phyloP scores from a whole-genome alignment of 2,113 vertebrate species.

The Epinephelus fuscoguttatus region DNA sequence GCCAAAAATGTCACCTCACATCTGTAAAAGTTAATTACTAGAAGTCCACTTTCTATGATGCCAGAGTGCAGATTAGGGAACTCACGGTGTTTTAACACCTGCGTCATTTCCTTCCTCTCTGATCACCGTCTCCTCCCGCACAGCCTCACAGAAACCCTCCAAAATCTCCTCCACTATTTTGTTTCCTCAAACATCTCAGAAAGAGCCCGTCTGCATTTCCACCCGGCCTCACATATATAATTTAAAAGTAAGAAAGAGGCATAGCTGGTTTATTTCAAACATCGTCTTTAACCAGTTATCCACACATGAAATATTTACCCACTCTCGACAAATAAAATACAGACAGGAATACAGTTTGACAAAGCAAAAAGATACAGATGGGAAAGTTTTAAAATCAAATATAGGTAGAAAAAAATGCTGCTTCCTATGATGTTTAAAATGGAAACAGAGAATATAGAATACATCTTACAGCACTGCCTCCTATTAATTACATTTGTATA shows the following conservation, averaged over 20 bases:
- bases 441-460: no score
- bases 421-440: neutral
- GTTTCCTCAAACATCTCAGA: neutral
- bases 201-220: neutral
- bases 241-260: neutral
- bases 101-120: constrained; percentile 8
- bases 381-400: neutral
- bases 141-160: neutral
- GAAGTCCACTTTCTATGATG: neutral
- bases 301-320: neutral
- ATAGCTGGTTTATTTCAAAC: neutral
- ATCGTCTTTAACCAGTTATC: neutral
- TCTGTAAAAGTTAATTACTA: constrained; percentile 3
- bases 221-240: neutral
- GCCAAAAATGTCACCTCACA: constrained; percentile 10
- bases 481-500: no score
- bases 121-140: neutral
- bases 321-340: neutral
- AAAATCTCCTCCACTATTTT: neutral
- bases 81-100: neutral
- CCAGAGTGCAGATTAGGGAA: neutral
- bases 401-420: neutral
- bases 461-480: no score
- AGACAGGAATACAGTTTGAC: neutral
- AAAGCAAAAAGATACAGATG: neutral